Conservation (phyloP, 2,113 vertebrate species). For the Uropsilus gracilis region DNA sequence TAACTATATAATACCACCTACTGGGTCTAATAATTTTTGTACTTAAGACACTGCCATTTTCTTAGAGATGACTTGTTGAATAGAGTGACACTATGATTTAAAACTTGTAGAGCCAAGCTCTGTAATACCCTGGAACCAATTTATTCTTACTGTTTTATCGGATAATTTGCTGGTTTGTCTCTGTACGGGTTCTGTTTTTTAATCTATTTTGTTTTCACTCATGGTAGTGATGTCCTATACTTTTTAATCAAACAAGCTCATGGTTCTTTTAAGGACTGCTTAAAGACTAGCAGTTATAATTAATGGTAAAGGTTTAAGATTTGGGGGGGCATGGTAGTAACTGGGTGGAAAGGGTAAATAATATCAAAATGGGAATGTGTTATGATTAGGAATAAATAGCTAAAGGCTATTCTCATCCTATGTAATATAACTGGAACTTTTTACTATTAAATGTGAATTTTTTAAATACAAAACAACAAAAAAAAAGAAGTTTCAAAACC, state of each 20-base stretch:
- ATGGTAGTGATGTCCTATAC: conserved; percentile 6
- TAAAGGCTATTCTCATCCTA: conserved; percentile 44
- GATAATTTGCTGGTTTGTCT: not conserved
- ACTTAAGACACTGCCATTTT: too few species aligned
- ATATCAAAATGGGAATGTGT: conserved; percentile 20
- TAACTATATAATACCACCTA: conserved; percentile 32
- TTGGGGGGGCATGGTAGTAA: not conserved
- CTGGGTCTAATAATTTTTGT: not conserved
- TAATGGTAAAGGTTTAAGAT: not conserved
- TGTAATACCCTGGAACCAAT: not conserved
- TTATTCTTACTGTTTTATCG: conserved; percentile 23
- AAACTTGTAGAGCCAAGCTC: too few species aligned
- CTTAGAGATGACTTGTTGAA: too few species aligned
- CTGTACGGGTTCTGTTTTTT: conserved; percentile 26
- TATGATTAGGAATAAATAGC: conserved; percentile 8
- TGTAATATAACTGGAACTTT: too few species aligned
- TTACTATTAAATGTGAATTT: conserved; percentile 25
- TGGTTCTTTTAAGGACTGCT: conserved; percentile 3
- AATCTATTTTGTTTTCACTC: conserved; percentile 48
- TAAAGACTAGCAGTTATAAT: conserved; percentile 1
- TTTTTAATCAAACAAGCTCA: too few species aligned
- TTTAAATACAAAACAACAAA: too few species aligned
- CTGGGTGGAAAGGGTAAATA: conserved; percentile 8
- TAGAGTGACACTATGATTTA: too few species aligned
- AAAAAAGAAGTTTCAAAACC: too few species aligned